Evolutionary conservation across 1,140 invertebrate genomes (phyloP).

Genomic region (Caenorhabditis briggsae): DNA sequence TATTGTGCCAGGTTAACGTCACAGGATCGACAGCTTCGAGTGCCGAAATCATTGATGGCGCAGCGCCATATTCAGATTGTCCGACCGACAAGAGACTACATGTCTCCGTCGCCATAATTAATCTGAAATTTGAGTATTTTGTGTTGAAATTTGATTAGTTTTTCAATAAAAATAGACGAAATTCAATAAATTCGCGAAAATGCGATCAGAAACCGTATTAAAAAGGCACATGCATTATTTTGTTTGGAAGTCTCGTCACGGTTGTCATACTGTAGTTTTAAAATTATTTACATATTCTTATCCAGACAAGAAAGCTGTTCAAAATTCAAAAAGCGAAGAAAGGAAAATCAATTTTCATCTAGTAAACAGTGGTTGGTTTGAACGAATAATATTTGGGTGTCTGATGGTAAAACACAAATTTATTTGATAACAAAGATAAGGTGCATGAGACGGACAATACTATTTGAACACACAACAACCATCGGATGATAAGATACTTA

Average conservation of each 20-base stretch:
- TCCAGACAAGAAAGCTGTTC: neutral
- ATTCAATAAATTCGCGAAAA: too few relatives aligned
- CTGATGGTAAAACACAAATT: neutral
- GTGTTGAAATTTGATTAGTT: too few relatives aligned
- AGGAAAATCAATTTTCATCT: slow-evolving; percentile 40
- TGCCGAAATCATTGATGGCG: slow-evolving; percentile 33
- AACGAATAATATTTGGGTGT: slow-evolving; percentile 34
- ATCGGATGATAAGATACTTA: slow-evolving; percentile 30
- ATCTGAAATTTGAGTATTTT: neutral
- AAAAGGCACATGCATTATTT: too few relatives aligned
- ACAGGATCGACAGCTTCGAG: slow-evolving; percentile 62
- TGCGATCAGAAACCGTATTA: too few relatives aligned
- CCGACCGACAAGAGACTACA: slow-evolving; percentile 59
- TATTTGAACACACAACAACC: slow-evolving; percentile 9
- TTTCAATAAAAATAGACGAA: too few relatives aligned
- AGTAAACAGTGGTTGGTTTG: slow-evolving; percentile 27
- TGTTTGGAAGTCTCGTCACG: too few relatives aligned
- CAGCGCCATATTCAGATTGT: slow-evolving; percentile 64
- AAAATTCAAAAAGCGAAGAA: neutral
- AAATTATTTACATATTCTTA: neutral
- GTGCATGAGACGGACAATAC: neutral
- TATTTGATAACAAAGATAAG: slow-evolving; percentile 29
- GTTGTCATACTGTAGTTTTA: too few relatives aligned
- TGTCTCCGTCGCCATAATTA: slow-evolving; percentile 45
- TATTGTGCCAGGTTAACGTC: slow-evolving; percentile 58